These are phyloP conservation scores for Albula glossodonta DNA, from an alignment of 2,113 vertebrate genomes.

Conservation along the genomic window DNA sequence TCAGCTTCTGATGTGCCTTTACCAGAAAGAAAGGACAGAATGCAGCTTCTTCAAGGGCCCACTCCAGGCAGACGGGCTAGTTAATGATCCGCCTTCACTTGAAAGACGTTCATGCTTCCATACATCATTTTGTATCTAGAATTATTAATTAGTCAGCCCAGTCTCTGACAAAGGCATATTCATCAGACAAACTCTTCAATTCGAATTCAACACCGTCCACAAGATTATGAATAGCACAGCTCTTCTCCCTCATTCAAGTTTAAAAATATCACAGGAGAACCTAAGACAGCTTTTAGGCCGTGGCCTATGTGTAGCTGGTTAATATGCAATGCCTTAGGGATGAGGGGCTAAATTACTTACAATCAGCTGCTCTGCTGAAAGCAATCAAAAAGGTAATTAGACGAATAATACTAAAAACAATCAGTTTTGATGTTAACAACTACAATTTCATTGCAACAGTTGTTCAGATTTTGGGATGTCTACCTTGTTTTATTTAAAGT, in stretches of 20 bases:
- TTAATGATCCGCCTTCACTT: constrained; percentile 54
- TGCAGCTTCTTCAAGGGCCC: constrained; percentile 43
- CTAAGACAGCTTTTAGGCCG: background rate
- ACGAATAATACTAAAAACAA: background rate
- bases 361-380: too few relatives aligned
- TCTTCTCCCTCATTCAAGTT: background rate
- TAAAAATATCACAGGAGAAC: background rate
- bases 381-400: too few relatives aligned
- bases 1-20: background rate
- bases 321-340: too few relatives aligned
- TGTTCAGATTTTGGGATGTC: too few relatives aligned
- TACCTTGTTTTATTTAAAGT: too few relatives aligned
- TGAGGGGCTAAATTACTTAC: too few relatives aligned
- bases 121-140: background rate
- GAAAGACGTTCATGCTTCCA: constrained; percentile 41
- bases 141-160: background rate
- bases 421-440: too few relatives aligned
- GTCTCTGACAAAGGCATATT: background rate
- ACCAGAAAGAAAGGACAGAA: constrained; percentile 46
- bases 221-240: background rate
- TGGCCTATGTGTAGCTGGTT: background rate
- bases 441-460: too few relatives aligned
- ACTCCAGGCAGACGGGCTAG: constrained; percentile 50
- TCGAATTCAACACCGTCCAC: background rate
- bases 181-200: background rate